Evolutionary conservation across 2,113 vertebrate species (phyloP).

Genomic region (Australoheros scitulus): DNA sequence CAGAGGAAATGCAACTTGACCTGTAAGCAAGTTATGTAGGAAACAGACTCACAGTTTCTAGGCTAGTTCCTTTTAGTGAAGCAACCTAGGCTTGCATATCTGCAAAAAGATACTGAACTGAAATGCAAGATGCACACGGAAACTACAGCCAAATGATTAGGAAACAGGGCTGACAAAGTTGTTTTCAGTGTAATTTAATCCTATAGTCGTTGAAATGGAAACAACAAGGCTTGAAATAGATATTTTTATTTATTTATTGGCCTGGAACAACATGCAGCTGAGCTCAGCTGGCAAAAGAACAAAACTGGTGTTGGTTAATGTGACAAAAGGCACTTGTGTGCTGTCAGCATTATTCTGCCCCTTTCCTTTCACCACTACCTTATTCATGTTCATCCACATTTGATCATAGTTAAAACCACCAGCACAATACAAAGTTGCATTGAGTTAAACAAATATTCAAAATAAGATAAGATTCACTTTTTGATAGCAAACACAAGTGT

Average conservation of each 20-base stretch:
- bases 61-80: constrained; percentile 13
- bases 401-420: not conserved
- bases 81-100: not conserved
- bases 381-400: not conserved
- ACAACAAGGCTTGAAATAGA: not conserved
- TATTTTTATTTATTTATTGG: not conserved
- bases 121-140: not conserved
- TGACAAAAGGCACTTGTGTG: not conserved
- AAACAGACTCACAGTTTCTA: constrained; percentile 4
- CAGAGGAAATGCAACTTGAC: constrained; percentile 55
- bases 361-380: not conserved
- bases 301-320: not conserved
- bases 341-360: not conserved
- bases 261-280: constrained; percentile 7
- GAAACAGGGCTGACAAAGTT: not conserved
- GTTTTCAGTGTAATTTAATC: not conserved
- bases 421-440: not conserved
- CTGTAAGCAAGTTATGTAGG: constrained; percentile 5
- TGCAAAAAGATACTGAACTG: not conserved
- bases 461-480: not conserved
- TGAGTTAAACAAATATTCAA: not conserved
- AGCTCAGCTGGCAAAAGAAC: constrained; percentile 17
- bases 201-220: not conserved
- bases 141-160: not conserved
- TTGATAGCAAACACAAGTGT: not conserved